Base-by-base conservation (phyloP, 2,888 invertebrate genomes). In the Monopis laevigella region DNA sequence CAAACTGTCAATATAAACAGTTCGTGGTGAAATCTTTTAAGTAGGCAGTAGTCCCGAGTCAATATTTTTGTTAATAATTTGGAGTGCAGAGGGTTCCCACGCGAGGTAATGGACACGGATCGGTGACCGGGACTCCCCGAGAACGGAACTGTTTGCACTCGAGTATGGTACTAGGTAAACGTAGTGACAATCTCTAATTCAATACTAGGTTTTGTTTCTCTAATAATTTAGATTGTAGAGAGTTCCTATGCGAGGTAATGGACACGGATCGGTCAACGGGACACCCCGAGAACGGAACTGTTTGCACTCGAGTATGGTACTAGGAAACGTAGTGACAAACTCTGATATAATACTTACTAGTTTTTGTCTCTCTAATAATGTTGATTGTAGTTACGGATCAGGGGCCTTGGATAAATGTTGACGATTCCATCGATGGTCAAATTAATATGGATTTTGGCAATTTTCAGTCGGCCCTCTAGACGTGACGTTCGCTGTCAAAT, bases 11-110 rank as follows among this genome's bases (percentile, higher is more conserved):
- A 58, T 54, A 67, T 70, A 78, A 75, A 77, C 77, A 77, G 59
- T 57, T 60, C 53, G 65, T 71, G 71, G 71, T 77, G 74, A 78
- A 73, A 80, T 80, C 78, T 74, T 66, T 72, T 77, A 77, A 78
- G 77, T 78, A 78, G 78, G 73, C 72, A 77, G 67, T 40, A 42
- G 45, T 38, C 43, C 43, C 68, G 59, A 59, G 77, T 78, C 69
- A 80, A 78, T 80, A 78, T 80, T 80, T 69, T 77, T 72, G 74
- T 77, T 74, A 78, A 77, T 78, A 70, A 80, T 78, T 80, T 74
- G 66, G 67, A 68, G 63, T 58, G 63, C 56, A 62, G n/a, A 53
- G 51, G 56, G 59, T 74, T 77, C 74, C 74, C 77, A 75, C 74
- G 74, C 60, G 54, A n/a, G 21, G 36, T 36, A 36, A 36, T 36